These are phyloP conservation scores for Gisinianus flammeolus DNA, from an alignment of 2,888 invertebrate genomes.

Conservation along the genomic window DNA sequence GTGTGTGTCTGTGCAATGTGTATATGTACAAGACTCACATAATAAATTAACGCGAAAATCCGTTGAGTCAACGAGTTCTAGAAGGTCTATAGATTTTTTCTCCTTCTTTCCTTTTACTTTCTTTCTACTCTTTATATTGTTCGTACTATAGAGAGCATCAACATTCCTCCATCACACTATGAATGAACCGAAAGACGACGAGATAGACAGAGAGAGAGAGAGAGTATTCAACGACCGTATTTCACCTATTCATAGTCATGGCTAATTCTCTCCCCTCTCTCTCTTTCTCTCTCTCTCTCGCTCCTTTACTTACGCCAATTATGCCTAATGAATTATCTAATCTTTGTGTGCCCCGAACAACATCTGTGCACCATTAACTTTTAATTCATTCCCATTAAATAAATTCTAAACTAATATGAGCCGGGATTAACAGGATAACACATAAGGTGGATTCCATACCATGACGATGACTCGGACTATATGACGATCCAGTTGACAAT, in stretches of 20 bases:
- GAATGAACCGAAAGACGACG: no score
- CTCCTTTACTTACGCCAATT: conserved; percentile 1
- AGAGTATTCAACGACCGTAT: no score
- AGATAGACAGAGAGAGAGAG: no score
- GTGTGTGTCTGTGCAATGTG: no score
- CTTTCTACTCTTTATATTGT: neutral
- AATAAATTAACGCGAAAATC: conserved; percentile 33
- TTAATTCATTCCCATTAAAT: conserved; percentile 6
- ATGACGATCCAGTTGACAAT: no score
- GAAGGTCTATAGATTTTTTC: conserved; percentile 28
- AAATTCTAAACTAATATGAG: conserved; percentile 16
- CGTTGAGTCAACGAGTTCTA: conserved; percentile 35
- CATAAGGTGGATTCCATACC: neutral
- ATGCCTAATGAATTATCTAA: conserved; percentile 35
- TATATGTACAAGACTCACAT: no score
- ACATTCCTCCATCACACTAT: neutral
- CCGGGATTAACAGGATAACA: neutral
- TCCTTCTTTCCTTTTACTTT: neutral
- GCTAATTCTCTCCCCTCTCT: no score
- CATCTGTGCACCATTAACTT: conserved; percentile 30
- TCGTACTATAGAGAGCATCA: neutral
- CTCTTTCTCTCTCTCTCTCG: neutral
- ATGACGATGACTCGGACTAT: neutral
- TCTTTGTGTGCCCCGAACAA: conserved; percentile 24
- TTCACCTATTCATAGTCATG: no score